A percentile compares a stretch with the other conserved stretches of the same genome.
Conservation (phyloP, 2,888 invertebrate species). For the Cephus pygmeus region DNA sequence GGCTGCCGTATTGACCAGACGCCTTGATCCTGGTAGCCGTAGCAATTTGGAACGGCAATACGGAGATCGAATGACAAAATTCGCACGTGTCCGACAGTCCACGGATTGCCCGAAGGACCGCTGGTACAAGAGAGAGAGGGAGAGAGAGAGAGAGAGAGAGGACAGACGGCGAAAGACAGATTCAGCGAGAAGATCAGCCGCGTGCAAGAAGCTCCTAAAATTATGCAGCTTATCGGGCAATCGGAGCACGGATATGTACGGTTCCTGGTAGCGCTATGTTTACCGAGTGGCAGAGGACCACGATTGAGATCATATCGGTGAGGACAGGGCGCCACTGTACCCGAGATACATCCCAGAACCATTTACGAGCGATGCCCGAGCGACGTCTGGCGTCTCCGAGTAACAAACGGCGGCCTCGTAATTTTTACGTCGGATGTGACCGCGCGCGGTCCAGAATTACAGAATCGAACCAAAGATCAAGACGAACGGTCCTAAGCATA, state of each 20-base stretch:
- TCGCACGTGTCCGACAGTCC: background rate
- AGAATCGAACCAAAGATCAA: background rate
- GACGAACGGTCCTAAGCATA: rapidly evolving
- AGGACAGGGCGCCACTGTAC: slow-evolving; percentile 49
- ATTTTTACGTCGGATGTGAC: background rate
- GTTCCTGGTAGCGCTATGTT: slow-evolving; percentile 53
- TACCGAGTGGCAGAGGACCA: slow-evolving; percentile 33
- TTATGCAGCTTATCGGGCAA: slow-evolving; percentile 52
- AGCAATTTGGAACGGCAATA: background rate
- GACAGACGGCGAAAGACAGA: slow-evolving; percentile 17
- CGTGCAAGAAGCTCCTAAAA: slow-evolving; percentile 52
- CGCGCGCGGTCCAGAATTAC: background rate
- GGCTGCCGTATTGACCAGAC: background rate
- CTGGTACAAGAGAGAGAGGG: background rate
- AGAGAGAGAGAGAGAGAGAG: too few species aligned
- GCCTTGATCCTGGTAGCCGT: background rate
- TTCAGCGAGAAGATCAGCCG: slow-evolving; percentile 37
- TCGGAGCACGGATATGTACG: slow-evolving; percentile 46
- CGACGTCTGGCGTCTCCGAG: background rate
- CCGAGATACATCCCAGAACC: slow-evolving; percentile 13
- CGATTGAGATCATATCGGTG: slow-evolving; percentile 53
- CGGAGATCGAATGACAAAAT: background rate
- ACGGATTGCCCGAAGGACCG: background rate
- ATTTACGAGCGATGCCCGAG: background rate
- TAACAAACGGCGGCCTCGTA: background rate